Evolutionary conservation across 2,113 vertebrate species (phyloP), one percentile per base, ranked within the genome.

Genomic region (Mesembrinibis cayennensis): DNA sequence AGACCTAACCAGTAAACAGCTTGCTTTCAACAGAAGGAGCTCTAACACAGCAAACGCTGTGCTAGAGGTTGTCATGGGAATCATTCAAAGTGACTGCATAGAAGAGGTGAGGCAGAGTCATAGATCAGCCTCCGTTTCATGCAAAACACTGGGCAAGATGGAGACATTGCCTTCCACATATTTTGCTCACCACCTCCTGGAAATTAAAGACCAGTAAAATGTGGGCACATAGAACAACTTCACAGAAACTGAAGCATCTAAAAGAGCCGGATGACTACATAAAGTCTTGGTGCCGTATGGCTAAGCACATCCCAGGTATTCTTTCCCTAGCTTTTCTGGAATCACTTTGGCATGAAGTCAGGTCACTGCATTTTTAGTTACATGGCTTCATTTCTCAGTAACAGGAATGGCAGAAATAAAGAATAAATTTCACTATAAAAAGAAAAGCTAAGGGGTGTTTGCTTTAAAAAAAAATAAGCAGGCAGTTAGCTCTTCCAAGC

Each of bases 21-120:
- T 76, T 47, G 18, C 83, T 78, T 55, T 96, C 91, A 93, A 74
- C 80, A 95, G 87, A 89, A 96, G 95, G 87, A 91, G 74, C 90
- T 95, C 95, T 91, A 89, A 91, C 74, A 78, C 85, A 73, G 88
- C 70, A 95, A 88, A 85, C 36, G 27, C 61, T 42, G 40, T 5
- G 55, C 40, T 67, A 11, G 38, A 38, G 42, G 38, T 73, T 73
- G 84, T 40, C 55, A 65, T 4, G 40, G 80, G 76, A 73, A 84
- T 67, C 73, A 17, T 40, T 56, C 58, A 26, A 62, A 88, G 52
- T 5, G 34, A 7, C 38, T 56, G 29, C 47, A 70, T 1, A 23
- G 40, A 66, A 86, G 15, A 29, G 21, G 42, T 0, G 5, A 91
- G 56, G 50, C 17, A 66, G 50, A 62, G 19, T 16, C 71, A 34